Conservation (phyloP, 2,888 invertebrate species). For the Epirrita christyi region DNA sequence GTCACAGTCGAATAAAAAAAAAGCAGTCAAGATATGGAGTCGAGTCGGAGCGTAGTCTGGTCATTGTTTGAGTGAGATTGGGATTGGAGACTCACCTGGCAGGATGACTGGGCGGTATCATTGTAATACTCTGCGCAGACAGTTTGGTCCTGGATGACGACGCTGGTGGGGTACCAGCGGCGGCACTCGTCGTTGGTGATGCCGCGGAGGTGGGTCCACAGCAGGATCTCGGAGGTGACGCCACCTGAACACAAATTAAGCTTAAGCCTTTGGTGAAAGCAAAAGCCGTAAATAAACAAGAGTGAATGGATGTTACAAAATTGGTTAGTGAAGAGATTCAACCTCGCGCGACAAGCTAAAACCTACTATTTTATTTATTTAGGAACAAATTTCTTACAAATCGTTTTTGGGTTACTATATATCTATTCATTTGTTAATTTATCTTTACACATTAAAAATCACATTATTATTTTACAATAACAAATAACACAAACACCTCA, state of each 20-base stretch:
- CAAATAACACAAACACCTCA: no score
- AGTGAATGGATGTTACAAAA: no score
- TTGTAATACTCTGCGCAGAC: slow-evolving; percentile 68
- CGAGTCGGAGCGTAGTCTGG: background rate
- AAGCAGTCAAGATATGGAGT: background rate
- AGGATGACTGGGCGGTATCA: slow-evolving; percentile 69
- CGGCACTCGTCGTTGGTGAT: slow-evolving; percentile 65
- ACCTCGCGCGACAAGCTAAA: no score
- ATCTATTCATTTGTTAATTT: no score
- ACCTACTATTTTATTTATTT: no score
- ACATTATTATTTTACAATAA: no score
- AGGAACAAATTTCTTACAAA: no score
- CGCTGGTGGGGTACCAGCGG: slow-evolving; percentile 55
- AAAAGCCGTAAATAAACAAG: no score
- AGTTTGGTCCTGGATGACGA: slow-evolving; percentile 54
- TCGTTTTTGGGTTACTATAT: no score
- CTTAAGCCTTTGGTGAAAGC: no score
- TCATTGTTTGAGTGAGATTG: background rate
- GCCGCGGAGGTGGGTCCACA: slow-evolving; percentile 73
- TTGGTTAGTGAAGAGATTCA: no score
- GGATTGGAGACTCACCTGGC: slow-evolving; percentile 52
- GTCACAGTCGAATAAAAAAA: background rate
- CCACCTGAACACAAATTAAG: slow-evolving; percentile 55
- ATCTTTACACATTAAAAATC: no score
- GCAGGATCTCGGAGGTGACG: slow-evolving; percentile 64